These are phyloP conservation scores for Solenodon paradoxus DNA, from an alignment of 2,113 vertebrate species.

Conservation along the genomic window DNA sequence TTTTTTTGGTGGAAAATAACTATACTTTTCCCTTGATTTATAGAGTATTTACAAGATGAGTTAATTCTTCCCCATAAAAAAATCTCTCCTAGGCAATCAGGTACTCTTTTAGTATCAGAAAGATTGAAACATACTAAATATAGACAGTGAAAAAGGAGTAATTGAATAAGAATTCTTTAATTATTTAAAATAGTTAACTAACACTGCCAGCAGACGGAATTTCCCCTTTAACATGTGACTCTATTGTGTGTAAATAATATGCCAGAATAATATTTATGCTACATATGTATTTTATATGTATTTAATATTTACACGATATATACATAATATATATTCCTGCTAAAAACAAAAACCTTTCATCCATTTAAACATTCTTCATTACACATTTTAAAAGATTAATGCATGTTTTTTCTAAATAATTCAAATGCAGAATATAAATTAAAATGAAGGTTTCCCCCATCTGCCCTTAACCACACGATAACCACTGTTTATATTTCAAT, in stretches of 20 bases:
- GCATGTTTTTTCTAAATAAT: neutral
- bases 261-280: neutral
- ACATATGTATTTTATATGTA: neutral
- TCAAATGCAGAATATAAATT: neutral
- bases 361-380: slow-evolving; percentile 16
- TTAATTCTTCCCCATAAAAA: neutral
- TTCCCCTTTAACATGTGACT: neutral
- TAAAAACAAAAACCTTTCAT: neutral
- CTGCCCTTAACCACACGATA: neutral
- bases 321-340: neutral
- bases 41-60: neutral
- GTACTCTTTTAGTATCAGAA: neutral
- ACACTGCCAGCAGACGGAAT: neutral
- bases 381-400: slow-evolving; percentile 7
- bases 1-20: slow-evolving; percentile 23
- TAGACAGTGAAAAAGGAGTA: neutral
- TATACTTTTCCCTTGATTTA: neutral
- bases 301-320: neutral
- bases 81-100: neutral
- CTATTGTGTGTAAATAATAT: slow-evolving; percentile 12
- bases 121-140: slow-evolving; percentile 16
- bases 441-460: neutral
- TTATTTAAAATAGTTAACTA: neutral
- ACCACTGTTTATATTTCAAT: neutral
- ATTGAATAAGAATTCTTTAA: slow-evolving; percentile 11